Percentiles rank a stretch among this genome's conserved stretches.
phyloP scores from a whole-genome alignment of 2,797 vertebrate species.

The Eupleurogrammus muticus region DNA sequence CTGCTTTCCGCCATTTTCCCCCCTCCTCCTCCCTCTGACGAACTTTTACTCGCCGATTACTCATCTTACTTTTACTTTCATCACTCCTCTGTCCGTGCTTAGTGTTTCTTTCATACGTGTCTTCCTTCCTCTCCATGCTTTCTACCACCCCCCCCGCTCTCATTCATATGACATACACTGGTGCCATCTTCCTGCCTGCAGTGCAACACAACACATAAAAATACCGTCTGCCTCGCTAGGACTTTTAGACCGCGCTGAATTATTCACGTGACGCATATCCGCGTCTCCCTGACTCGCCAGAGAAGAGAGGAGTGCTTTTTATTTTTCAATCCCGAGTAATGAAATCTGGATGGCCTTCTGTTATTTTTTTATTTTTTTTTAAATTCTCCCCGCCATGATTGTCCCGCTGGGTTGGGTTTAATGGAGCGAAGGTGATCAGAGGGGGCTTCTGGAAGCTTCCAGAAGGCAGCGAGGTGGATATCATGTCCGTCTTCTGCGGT shows the following conservation, averaged over 20 bases:
- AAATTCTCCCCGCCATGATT: slow-evolving; percentile 40
- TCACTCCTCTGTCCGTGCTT: not conserved
- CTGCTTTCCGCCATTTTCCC: slow-evolving; percentile 16
- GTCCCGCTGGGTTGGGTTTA: slow-evolving; percentile 52
- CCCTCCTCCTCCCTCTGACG: slow-evolving; percentile 2
- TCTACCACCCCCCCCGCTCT: not conserved
- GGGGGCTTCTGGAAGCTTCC: slow-evolving; percentile 58
- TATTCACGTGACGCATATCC: slow-evolving; percentile 78
- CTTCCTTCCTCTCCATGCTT: not conserved
- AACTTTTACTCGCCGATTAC: slow-evolving; percentile 9
- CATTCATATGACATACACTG: slow-evolving; percentile 47
- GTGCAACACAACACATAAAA: slow-evolving; percentile 70
- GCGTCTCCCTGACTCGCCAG: slow-evolving; percentile 63
- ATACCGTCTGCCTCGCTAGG: slow-evolving; percentile 52
- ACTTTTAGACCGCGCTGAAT: slow-evolving; percentile 80
- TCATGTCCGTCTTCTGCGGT: slow-evolving; percentile 11
- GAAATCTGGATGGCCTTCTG: slow-evolving; percentile 71
- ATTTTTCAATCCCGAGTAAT: slow-evolving; percentile 65
- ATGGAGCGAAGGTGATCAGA: slow-evolving; percentile 63
- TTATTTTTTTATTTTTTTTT: too few relatives aligned
- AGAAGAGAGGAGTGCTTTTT: slow-evolving; percentile 81
- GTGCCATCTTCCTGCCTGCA: slow-evolving; percentile 66
- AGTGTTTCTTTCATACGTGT: not conserved
- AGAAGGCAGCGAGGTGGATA: slow-evolving; percentile 23
- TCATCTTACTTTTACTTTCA: slow-evolving; percentile 14